Base-by-base conservation (phyloP, 1,140 invertebrate genomes). In the Neotoxoptera formosana region DNA sequence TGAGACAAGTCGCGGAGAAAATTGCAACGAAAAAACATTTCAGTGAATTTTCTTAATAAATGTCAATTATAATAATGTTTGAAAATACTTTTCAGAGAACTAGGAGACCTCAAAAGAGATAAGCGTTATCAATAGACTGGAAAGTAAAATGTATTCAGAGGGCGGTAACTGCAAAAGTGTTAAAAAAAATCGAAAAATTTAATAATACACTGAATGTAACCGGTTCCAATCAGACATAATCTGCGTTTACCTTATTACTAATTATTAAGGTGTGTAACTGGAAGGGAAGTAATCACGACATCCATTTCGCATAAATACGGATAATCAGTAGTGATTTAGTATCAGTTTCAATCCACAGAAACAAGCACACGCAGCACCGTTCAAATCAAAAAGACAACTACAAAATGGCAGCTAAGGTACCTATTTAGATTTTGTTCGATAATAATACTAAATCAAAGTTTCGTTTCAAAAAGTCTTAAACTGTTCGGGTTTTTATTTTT, bases 401-500 rank as follows among this genome's bases (percentile, higher is more conserved):
- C 51, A 53, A 67, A 67, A 67, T 67, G 60, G 60, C 60, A 67
- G 30, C 14, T 67, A 67, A 67, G 60, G 60, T 67, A 41, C 41
- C 41, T 41, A 67, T 67, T 67, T 30, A 60, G 9, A 60, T 67
- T n/a, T 67, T 67, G 4, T n/a, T 67, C 30, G 1, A 60, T 60
- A 60, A 60, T n/a, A 14, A 14, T 11, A 14, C 11, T n/a, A n/a
- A n/a, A 30, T 30, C 25, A 30, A 41, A 2, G 3, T 67, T 30
- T 30, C 0, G 30, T 67, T 67, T 67, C 8, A 0, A 67, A 11
- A 25, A 30, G 4, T n/a, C 20, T 11, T 4, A 14, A 30, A n/a
- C 9, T 30, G 2, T n/a, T n/a, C 3, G 4, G 14, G 30, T 0
- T 14, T n/a, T 67, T 0, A 30, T n/a, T 67, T 0, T 51, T 51